phyloP scores from a whole-genome alignment of 2,888 invertebrate genomes.

The Nyleta sp. region DNA sequence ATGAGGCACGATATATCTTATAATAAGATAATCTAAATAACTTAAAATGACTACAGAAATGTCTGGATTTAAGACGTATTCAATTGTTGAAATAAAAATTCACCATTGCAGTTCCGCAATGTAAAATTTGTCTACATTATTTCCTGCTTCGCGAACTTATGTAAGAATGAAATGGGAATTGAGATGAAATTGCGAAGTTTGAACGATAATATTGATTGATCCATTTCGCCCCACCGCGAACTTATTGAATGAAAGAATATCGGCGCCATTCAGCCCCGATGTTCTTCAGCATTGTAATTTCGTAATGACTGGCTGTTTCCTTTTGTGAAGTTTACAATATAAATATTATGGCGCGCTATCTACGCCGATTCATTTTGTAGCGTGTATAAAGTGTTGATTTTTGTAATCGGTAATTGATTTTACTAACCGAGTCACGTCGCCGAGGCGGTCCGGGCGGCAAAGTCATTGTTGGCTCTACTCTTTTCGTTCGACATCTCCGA shows the following conservation, averaged over 20 bases:
- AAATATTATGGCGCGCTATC: conserved; percentile 23
- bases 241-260: conserved; percentile 17
- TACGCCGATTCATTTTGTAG: conserved; percentile 14
- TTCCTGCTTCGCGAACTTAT: too few species aligned
- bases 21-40: too few species aligned
- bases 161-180: background rate
- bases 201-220: conserved; percentile 4
- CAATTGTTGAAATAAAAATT: too few species aligned
- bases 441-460: conserved; percentile 25
- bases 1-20: too few species aligned
- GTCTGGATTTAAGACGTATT: too few species aligned
- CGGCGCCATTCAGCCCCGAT: background rate
- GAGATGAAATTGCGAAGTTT: background rate
- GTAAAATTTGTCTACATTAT: too few species aligned
- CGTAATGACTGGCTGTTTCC: conserved; percentile 28
- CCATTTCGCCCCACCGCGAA: background rate
- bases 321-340: conserved; percentile 25
- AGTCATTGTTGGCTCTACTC: conserved; percentile 57
- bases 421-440: conserved; percentile 55
- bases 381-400: conserved; percentile 48
- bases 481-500: conserved; percentile 45
- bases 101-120: too few species aligned
- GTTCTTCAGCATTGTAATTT: conserved; percentile 25
- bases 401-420: conserved; percentile 58
- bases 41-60: too few species aligned